Conservation (phyloP, 2,113 vertebrate genomes). For the Theristicus caerulescens region DNA sequence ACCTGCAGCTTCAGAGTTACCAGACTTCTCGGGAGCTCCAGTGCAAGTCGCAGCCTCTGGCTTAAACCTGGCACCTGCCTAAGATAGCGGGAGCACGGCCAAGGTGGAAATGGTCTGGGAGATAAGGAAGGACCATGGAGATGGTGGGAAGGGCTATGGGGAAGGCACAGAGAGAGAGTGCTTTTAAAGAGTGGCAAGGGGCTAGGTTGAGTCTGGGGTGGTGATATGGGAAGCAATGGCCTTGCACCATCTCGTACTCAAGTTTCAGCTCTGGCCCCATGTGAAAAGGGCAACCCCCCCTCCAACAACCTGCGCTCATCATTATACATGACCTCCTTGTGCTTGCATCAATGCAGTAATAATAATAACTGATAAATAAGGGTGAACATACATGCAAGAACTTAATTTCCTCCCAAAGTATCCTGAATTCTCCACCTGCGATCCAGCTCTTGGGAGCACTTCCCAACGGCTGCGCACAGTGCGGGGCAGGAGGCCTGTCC, state of each 20-base stretch:
- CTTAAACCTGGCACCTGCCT: background rate
- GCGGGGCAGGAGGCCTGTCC: background rate
- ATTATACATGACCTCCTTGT: background rate
- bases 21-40: background rate
- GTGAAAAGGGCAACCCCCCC: background rate
- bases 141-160: background rate
- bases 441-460: background rate
- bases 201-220: accelerated
- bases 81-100: background rate
- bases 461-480: accelerated
- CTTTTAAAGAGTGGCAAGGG: background rate
- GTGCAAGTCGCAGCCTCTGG: background rate
- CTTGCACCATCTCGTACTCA: background rate
- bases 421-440: background rate
- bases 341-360: background rate
- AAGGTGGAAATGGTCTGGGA: background rate
- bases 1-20: background rate
- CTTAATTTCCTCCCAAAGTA: background rate
- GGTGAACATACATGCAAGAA: background rate
- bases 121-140: background rate
- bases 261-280: background rate
- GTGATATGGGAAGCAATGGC: background rate
- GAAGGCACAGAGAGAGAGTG: background rate
- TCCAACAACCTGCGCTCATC: background rate
- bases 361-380: background rate